A percentile compares a stretch with the other conserved stretches of the same genome.
These are phyloP conservation scores for Gadus chalcogrammus DNA, from an alignment of 2,113 vertebrate species.

Conservation along the genomic window DNA sequence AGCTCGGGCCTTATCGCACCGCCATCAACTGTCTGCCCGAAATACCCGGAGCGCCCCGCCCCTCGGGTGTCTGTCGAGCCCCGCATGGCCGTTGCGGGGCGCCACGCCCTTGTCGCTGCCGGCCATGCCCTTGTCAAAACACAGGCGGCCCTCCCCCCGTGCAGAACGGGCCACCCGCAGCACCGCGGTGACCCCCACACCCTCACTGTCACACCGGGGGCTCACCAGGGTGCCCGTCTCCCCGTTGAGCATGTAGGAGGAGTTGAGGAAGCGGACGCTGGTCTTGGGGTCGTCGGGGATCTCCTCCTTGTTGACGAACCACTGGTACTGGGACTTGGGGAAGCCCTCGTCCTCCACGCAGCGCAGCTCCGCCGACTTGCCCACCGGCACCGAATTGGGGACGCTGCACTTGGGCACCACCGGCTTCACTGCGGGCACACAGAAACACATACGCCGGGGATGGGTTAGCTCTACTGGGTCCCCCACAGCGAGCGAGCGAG, in stretches of 20 bases:
- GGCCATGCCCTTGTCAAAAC: constrained; percentile 48
- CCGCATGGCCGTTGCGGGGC: constrained; percentile 21
- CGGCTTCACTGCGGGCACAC: constrained; percentile 81
- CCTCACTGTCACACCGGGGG: too few species aligned
- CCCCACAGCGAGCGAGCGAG: not conserved
- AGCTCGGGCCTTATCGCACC: constrained; percentile 62
- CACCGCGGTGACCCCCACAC: not conserved
- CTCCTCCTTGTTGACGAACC: constrained; percentile 87
- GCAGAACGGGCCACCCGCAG: constrained; percentile 16
- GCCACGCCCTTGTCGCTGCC: too few species aligned
- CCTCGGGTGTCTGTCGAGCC: constrained; percentile 56
- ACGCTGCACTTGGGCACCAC: constrained; percentile 85
- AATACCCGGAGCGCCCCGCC: constrained; percentile 67
- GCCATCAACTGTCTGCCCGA: constrained; percentile 75
- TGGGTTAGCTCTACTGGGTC: not conserved
- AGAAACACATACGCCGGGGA: constrained; percentile 25
- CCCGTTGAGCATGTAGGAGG: constrained; percentile 80
- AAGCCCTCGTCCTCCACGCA: constrained; percentile 88
- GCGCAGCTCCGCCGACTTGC: constrained; percentile 84
- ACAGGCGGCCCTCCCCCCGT: not conserved
- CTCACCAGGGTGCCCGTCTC: constrained; percentile 89
- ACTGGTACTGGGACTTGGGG: constrained; percentile 88
- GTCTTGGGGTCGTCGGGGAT: constrained; percentile 80
- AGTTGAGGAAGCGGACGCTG: constrained; percentile 81
- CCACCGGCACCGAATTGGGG: constrained; percentile 90